Conservation (phyloP, 2,797 vertebrate genomes). For the Mionectes olivaceus region DNA sequence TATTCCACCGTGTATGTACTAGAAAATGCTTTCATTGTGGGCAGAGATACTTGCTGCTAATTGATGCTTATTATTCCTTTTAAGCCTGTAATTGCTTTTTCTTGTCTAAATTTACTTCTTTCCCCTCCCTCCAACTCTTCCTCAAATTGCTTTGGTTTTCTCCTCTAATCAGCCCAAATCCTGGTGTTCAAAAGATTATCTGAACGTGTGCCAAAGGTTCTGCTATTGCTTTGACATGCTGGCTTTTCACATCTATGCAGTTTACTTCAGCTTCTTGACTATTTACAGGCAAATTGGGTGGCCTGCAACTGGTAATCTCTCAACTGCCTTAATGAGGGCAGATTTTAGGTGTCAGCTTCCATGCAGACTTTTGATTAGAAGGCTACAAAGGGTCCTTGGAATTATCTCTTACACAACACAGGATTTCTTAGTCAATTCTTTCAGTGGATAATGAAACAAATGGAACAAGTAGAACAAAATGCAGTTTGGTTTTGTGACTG, state of each 20-base stretch:
- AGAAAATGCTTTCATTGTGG: constrained; percentile 67
- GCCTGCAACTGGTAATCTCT: constrained; percentile 25
- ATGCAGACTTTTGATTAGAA: constrained; percentile 33
- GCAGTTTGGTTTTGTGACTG: not conserved
- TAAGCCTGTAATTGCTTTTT: constrained; percentile 74
- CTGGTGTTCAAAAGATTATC: constrained; percentile 19
- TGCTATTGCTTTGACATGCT: not conserved
- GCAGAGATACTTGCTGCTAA: constrained; percentile 70
- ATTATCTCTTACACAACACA: constrained; percentile 28
- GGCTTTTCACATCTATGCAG: constrained; percentile 23
- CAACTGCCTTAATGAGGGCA: constrained; percentile 23
- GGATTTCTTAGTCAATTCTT: constrained; percentile 32
- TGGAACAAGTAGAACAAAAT: not conserved
- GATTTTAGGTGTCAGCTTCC: constrained; percentile 37
- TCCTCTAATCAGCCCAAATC: constrained; percentile 63
- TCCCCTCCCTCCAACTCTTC: not conserved
- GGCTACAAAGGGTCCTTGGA: constrained; percentile 21
- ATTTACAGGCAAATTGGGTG: not conserved
- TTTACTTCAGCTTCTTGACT: constrained; percentile 21
- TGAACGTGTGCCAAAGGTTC: constrained; percentile 24
- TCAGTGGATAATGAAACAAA: not conserved
- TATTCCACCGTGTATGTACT: constrained; percentile 51
- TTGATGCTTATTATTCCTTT: constrained; percentile 76
- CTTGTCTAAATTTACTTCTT: constrained; percentile 66
- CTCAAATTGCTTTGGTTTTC: constrained; percentile 52